phyloP scores from a whole-genome alignment of 2,797 vertebrate genomes.

The Rhinoraja longicauda region DNA sequence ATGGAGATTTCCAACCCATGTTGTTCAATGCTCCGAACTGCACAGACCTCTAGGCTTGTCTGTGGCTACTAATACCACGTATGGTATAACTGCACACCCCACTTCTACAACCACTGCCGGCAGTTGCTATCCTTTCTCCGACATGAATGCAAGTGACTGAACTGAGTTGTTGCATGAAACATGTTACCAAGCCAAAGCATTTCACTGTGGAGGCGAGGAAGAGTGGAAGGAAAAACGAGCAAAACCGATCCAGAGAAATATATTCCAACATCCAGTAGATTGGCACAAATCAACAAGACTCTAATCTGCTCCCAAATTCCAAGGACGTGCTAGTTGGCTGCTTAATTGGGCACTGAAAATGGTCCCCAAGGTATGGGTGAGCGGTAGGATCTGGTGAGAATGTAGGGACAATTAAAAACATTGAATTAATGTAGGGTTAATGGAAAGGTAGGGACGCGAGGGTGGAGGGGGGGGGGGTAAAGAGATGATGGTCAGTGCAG shows the following conservation, averaged over 20 bases:
- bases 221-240: background rate
- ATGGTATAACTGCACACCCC: background rate
- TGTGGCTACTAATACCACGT: background rate
- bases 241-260: background rate
- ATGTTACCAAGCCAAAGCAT: background rate
- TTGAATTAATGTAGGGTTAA: no score
- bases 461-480: no score
- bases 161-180: no score
- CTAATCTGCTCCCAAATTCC: background rate
- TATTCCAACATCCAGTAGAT: background rate
- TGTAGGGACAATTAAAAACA: no score
- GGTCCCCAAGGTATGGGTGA: no score
- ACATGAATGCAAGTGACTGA: background rate
- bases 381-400: no score
- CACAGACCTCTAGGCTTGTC: background rate
- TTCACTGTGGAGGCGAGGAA: background rate
- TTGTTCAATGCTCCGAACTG: background rate
- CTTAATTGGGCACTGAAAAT: no score
- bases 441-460: no score
- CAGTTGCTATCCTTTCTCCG: background rate
- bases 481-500: no score
- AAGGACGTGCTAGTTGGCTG: no score
- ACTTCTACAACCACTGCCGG: background rate
- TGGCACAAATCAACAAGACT: background rate
- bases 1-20: background rate